Percentiles rank a stretch among this genome's conserved stretches.
phyloP scores from a whole-genome alignment of 1,140 invertebrate genomes.

The Potamilus streckersoni region DNA sequence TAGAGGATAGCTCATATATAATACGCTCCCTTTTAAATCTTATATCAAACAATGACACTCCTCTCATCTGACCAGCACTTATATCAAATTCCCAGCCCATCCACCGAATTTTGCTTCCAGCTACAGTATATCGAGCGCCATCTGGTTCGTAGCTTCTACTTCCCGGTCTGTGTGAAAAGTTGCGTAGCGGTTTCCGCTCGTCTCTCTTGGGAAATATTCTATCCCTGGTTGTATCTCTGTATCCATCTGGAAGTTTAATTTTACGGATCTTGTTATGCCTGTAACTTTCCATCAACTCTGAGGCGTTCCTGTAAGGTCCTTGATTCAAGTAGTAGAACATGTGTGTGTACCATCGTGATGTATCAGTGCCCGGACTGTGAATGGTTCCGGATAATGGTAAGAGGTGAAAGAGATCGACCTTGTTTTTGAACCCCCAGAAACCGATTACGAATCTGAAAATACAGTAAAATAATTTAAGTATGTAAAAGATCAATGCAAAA shows the following conservation, averaged over 20 bases:
- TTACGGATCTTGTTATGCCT: conserved; percentile 5
- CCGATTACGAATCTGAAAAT: conserved; percentile 11
- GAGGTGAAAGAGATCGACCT: conserved; percentile 19
- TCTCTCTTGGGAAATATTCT: conserved; percentile 25
- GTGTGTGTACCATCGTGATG: conserved; percentile 23
- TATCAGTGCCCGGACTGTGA: conserved; percentile 19
- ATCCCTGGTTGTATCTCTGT: conserved; percentile 3
- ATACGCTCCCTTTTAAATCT: conserved; percentile 36
- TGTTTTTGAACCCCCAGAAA: conserved; percentile 8
- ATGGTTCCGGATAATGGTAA: conserved; percentile 16
- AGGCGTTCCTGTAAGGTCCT: conserved; percentile 15
- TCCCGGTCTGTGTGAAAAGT: conserved; percentile 18
- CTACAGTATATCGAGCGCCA: conserved; percentile 18
- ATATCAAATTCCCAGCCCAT: conserved; percentile 30
- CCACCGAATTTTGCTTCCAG: conserved; percentile 19
- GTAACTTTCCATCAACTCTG: conserved; percentile 16
- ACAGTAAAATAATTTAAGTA: not conserved
- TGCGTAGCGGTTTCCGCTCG: conserved; percentile 2
- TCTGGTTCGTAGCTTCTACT: conserved; percentile 15
- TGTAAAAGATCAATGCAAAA: no score
- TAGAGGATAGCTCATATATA: conserved; percentile 41
- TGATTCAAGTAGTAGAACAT: conserved; percentile 29
- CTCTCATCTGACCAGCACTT: conserved; percentile 20
- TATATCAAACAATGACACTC: conserved; percentile 24
- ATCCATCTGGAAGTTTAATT: conserved; percentile 17